phyloP scores from a whole-genome alignment of 2,113 vertebrate genomes.

The Hypomesus transpacificus region DNA sequence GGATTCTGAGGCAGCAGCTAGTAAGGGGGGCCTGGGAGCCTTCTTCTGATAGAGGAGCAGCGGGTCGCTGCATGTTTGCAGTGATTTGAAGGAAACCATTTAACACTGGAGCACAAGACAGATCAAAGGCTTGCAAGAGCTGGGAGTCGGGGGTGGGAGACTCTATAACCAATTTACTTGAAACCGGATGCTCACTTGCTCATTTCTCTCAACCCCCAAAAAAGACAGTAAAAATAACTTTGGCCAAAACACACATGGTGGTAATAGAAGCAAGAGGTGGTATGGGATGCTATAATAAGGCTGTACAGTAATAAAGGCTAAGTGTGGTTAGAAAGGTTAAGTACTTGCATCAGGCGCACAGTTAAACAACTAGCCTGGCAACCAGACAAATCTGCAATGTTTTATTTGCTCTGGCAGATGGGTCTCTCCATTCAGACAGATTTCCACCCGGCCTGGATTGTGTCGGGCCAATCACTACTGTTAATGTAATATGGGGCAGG shows the following conservation, averaged over 20 bases:
- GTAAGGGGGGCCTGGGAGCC: slow-evolving; percentile 35
- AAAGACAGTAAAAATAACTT: slow-evolving; percentile 27
- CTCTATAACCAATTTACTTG: slow-evolving; percentile 59
- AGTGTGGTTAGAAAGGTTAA: slow-evolving; percentile 54
- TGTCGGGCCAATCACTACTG: too few species aligned
- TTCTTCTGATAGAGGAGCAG: slow-evolving; percentile 52
- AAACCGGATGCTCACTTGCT: slow-evolving; percentile 40
- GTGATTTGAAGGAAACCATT: slow-evolving; percentile 53
- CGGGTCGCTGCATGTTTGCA: slow-evolving; percentile 50
- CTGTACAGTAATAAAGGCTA: slow-evolving; percentile 33
- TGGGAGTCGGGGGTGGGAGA: slow-evolving; percentile 32
- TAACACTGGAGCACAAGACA: slow-evolving; percentile 46
- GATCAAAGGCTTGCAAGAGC: slow-evolving; percentile 59
- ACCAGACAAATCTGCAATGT: too few species aligned
- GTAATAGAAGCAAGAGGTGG: slow-evolving; percentile 15
- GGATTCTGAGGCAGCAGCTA: slow-evolving; percentile 48
- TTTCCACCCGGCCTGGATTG: too few species aligned
- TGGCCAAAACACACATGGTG: slow-evolving; percentile 32
- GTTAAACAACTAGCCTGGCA: slow-evolving; percentile 45
- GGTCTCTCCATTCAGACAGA: too few species aligned
- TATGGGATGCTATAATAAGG: slow-evolving; percentile 24
- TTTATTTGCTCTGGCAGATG: too few species aligned
- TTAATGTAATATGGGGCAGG: too few species aligned
- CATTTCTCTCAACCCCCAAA: too few species aligned
- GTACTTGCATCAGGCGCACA: slow-evolving; percentile 44